phyloP scores from a whole-genome alignment of 2,888 invertebrate species.

The Adelphocoris suturalis region DNA sequence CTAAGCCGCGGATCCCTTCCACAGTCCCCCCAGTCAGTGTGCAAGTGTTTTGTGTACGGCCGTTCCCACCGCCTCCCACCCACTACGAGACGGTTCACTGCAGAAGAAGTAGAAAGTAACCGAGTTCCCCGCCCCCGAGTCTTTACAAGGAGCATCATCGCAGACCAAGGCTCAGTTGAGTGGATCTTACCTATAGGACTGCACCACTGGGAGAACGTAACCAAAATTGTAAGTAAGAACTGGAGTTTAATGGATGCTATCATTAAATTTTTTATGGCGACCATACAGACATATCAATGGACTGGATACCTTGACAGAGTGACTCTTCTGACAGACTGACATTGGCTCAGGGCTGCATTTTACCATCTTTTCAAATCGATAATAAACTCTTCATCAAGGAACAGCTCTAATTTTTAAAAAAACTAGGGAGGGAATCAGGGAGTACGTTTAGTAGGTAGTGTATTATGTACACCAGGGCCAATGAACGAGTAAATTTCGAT shows the following conservation, averaged over 20 bases:
- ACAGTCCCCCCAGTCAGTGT: neutral
- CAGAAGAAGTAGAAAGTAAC: slow-evolving; percentile 63
- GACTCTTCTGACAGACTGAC: too few relatives aligned
- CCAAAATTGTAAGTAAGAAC: neutral
- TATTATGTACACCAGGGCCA: too few relatives aligned
- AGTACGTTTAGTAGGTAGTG: too few relatives aligned
- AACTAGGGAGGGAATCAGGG: too few relatives aligned
- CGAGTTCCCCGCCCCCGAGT: slow-evolving; percentile 12
- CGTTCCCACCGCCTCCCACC: slow-evolving; percentile 33
- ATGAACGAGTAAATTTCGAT: too few relatives aligned
- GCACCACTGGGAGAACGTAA: slow-evolving; percentile 18
- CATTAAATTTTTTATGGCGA: neutral
- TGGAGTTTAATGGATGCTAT: neutral
- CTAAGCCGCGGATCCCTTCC: too few relatives aligned
- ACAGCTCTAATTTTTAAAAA: too few relatives aligned
- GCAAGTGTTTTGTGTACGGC: neutral
- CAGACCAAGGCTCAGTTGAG: slow-evolving; percentile 50
- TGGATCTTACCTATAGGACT: slow-evolving; percentile 39
- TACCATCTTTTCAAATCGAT: too few relatives aligned
- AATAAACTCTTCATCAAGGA: too few relatives aligned
- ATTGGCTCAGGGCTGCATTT: too few relatives aligned
- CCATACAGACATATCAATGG: too few relatives aligned
- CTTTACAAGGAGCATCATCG: slow-evolving; percentile 54
- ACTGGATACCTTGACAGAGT: too few relatives aligned
- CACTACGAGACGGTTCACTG: slow-evolving; percentile 40